Evolutionary conservation across 2,797 vertebrate species (phyloP), one percentile per base, ranked within the genome.

Genomic region (Falco biarmicus): DNA sequence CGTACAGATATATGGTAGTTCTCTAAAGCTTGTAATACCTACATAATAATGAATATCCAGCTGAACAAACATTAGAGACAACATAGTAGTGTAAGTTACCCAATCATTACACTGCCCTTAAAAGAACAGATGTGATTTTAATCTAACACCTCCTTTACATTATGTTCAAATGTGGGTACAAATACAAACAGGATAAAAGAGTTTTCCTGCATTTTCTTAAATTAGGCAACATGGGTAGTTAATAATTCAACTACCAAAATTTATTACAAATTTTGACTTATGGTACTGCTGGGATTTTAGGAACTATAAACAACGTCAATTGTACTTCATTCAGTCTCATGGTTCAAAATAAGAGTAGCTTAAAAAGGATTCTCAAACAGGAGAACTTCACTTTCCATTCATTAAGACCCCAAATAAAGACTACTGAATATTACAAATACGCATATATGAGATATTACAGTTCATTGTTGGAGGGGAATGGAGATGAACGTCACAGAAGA

Each of bases 381-480:
- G 86, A 73, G 26, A 82, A 32, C 5, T 83, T 87, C 25, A 51
- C n/a, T 71, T 90, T 91, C 63, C 19, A 47, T 56, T 51, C 50
- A 60, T 89, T 86, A 91, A 81, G 47, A 76, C 1, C 68, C 84
- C 43, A 84, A 85, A 76, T 73, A 89, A 92, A 87, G 57, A 82
- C 83, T 53, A 77, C 4, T 9, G 83, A 24, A 48, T 82, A 80
- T 63, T 87, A 64, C 90, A 90, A 90, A 83, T 74, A 71, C 1
- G 80, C 12, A 57, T n/a, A 78, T 68, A 95, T 74, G 74, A 81
- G 43, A 79, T 56, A 56, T 92, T 92, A 94, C 61, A 69, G 28
- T 87, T 95, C 22, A 92, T 51, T 64, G 59, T 70, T 88, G 74
- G 60, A 84, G 29, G 64, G 60, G 84, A 94, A 93, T 92, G 93